These are phyloP conservation scores for Pseudopodoces humilis DNA, from an alignment of 2,113 vertebrate genomes.

Conservation along the genomic window DNA sequence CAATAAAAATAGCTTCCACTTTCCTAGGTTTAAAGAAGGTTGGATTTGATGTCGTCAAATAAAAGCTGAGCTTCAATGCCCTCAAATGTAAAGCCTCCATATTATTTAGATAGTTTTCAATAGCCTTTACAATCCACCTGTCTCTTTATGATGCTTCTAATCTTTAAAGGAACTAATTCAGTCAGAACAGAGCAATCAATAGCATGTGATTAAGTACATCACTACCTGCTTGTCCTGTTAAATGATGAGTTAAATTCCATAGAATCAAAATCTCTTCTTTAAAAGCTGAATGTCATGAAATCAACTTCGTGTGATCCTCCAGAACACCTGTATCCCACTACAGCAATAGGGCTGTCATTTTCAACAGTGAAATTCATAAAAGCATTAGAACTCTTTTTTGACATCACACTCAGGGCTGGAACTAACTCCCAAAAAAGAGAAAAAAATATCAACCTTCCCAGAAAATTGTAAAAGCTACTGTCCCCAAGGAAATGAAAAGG, in stretches of 20 bases:
- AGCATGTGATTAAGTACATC: not conserved
- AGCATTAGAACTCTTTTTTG: not conserved
- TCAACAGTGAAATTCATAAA: not conserved
- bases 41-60: not conserved
- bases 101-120: not conserved
- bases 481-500: not conserved
- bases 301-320: not conserved
- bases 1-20: not conserved
- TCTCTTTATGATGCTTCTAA: not conserved
- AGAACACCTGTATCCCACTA: not conserved
- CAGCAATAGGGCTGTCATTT: not conserved
- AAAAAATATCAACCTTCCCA: not conserved
- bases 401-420: not conserved
- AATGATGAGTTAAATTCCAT: not conserved
- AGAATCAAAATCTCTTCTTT: not conserved
- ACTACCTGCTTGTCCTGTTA: not conserved
- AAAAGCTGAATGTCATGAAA: not conserved
- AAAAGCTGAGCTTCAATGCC: not conserved
- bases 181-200: conserved; percentile 12
- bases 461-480: not conserved
- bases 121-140: not conserved
- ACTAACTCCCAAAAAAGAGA: not conserved
- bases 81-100: not conserved
- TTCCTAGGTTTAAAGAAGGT: not conserved
- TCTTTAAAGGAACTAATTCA: not conserved